Evolutionary conservation across 2,113 vertebrate species (phyloP), one percentile per base, ranked within the genome.

Genomic region (Cyanistes caeruleus): DNA sequence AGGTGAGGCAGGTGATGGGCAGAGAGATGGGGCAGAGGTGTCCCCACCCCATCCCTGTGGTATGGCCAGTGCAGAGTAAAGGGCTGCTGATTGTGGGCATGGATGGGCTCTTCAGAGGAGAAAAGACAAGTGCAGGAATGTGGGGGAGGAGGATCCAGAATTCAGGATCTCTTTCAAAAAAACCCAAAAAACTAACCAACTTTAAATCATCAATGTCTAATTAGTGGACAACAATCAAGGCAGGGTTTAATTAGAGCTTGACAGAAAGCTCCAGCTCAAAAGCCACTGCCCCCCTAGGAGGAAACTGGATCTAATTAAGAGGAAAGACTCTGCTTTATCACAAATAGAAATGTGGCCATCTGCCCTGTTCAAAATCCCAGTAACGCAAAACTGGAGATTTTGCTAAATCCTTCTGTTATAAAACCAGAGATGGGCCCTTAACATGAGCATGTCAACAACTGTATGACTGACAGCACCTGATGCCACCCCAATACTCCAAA

Each of bases 301-400:
- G 91, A 90, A 92, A 81, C 86, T 75, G 76, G 59, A 87, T 97
- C 95, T 96, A 97, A 97, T 97, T 94, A 97, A 95, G 88, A 89
- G 84, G 39, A 94, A 95, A 87, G 90, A 62, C 68, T 86, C 48
- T 89, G 87, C 84, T 93, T 79, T 81, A 84, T 95, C 33, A 0
- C 95, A 94, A 75, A 94, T 75, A 85, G 89, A 86, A 90, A 60
- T 0, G 6, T 69, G 89, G 81, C 96, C 97, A 97, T 97, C 97
- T 97, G 97, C 94, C 95, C 86, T 80, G 68, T 22, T 83, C 86
- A 74, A 96, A 96, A 97, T 95, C 90, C 84, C 91, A 69, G 68
- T 68, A 87, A 92, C 0, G n/a, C 73, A 65, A 60, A 96, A 84
- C 72, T 25, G 78, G 89, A 92, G 92, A 90, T 87, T 94, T 91